phyloP scores from a whole-genome alignment of 2,113 vertebrate genomes.

The Dromaius novaehollandiae region DNA sequence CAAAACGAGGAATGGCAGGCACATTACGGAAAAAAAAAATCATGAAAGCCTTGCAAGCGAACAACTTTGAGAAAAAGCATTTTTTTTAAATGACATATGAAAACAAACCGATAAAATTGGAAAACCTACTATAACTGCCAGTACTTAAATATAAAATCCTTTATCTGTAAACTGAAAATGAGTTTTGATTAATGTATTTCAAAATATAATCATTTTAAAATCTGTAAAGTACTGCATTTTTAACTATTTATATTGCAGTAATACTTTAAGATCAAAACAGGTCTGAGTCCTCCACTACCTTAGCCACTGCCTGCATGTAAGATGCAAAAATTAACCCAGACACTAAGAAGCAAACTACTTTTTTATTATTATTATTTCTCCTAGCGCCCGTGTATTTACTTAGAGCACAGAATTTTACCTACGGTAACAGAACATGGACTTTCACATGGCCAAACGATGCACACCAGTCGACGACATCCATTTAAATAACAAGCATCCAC shows the following conservation, averaged over 20 bases:
- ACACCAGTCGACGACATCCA: fast-evolving
- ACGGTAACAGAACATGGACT: fast-evolving
- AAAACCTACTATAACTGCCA: fast-evolving
- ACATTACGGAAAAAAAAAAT: neutral
- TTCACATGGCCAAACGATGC: neutral
- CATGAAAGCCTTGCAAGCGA: neutral
- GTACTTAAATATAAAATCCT: fast-evolving
- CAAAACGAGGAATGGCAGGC: neutral
- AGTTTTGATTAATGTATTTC: neutral
- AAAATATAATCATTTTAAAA: neutral
- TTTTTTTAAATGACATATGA: neutral
- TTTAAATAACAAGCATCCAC: fast-evolving
- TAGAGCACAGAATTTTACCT: fast-evolving
- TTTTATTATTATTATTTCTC: no score
- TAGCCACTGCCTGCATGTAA: fast-evolving
- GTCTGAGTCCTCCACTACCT: fast-evolving
- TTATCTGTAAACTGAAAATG: fast-evolving
- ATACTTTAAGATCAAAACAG: fast-evolving
- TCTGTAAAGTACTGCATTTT: fast-evolving
- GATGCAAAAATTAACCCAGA: fast-evolving
- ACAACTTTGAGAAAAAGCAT: neutral
- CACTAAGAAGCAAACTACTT: neutral
- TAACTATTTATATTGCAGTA: neutral
- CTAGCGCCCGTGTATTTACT: fast-evolving
- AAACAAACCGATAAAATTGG: neutral